These are phyloP conservation scores for Acanthornis magna DNA, from an alignment of 2,797 vertebrate species.

Conservation along the genomic window DNA sequence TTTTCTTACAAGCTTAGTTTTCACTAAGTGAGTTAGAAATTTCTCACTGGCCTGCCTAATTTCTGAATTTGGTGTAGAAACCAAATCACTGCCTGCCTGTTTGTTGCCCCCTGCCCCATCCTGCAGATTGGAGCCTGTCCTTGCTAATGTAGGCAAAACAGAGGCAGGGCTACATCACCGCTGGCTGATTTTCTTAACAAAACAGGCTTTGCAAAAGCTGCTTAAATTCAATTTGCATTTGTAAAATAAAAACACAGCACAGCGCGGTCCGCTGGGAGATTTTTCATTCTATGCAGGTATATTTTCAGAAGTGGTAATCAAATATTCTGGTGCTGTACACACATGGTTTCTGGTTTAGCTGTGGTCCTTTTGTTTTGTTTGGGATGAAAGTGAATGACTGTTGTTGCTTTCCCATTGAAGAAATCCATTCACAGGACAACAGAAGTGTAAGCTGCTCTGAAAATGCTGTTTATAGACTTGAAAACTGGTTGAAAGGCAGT, in stretches of 20 bases:
- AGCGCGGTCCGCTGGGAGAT: not conserved
- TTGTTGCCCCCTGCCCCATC: not conserved
- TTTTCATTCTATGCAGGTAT: slow-evolving; percentile 22
- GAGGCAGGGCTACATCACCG: not conserved
- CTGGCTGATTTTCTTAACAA: slow-evolving; percentile 41
- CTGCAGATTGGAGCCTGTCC: not conserved
- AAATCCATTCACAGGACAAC: not conserved
- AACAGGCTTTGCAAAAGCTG: slow-evolving; percentile 33
- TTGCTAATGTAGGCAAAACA: not conserved
- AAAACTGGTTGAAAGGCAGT: not conserved
- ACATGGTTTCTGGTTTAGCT: not conserved
- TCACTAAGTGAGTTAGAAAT: not conserved
- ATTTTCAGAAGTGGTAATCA: slow-evolving; percentile 5
- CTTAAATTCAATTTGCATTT: slow-evolving; percentile 50
- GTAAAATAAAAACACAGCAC: slow-evolving; percentile 2
- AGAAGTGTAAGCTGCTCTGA: not conserved
- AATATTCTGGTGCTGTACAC: not conserved
- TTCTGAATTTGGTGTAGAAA: not conserved
- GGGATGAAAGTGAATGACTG: slow-evolving; percentile 5
- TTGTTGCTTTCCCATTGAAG: slow-evolving; percentile 1
- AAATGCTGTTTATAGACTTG: not conserved
- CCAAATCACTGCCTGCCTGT: not conserved
- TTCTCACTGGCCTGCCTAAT: not conserved
- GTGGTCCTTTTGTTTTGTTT: not conserved
- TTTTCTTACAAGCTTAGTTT: not conserved